A percentile compares a stretch with the other conserved stretches of the same genome.
Conservation (phyloP, 2,888 invertebrate species). For the Acanthoscelides obtectus region DNA sequence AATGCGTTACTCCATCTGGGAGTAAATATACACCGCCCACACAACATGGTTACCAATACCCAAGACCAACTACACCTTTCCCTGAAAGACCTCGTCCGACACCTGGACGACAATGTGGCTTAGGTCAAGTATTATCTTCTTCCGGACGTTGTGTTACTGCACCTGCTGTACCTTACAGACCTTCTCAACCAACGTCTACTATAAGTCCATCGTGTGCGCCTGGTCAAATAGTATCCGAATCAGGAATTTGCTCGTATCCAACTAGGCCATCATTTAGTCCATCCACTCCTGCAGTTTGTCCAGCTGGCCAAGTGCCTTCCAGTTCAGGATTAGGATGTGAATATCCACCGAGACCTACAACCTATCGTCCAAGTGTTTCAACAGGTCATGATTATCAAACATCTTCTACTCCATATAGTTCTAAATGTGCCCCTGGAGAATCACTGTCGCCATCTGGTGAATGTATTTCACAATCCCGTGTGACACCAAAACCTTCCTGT, state of each 20-base stretch:
- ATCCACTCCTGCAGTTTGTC: slow-evolving; percentile 27
- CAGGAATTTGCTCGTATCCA: slow-evolving; percentile 16
- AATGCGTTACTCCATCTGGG: not conserved
- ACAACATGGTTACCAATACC: slow-evolving; percentile 3
- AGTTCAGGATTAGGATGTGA: slow-evolving; percentile 13
- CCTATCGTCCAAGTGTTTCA: not conserved
- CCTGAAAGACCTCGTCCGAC: not conserved
- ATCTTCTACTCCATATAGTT: not conserved
- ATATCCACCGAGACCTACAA: slow-evolving; percentile 12
- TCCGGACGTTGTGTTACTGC: slow-evolving; percentile 14
- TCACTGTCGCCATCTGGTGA: no score
- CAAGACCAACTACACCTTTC: slow-evolving; percentile 2
- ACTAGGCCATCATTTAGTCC: not conserved
- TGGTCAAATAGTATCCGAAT: slow-evolving; percentile 2
- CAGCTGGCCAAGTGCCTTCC: slow-evolving; percentile 27
- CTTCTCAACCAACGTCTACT: not conserved
- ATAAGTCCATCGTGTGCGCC: not conserved
- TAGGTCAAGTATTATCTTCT: slow-evolving; percentile 21
- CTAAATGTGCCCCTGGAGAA: no score
- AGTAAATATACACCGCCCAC: not conserved
- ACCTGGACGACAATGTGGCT: slow-evolving; percentile 4
- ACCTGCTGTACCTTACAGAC: not conserved
- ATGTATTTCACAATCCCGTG: no score
- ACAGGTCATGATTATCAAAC: not conserved
- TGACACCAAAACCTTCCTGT: slow-evolving; percentile 2